Conservation (phyloP, 2,888 invertebrate species). For the Epinotia brunnichana region DNA sequence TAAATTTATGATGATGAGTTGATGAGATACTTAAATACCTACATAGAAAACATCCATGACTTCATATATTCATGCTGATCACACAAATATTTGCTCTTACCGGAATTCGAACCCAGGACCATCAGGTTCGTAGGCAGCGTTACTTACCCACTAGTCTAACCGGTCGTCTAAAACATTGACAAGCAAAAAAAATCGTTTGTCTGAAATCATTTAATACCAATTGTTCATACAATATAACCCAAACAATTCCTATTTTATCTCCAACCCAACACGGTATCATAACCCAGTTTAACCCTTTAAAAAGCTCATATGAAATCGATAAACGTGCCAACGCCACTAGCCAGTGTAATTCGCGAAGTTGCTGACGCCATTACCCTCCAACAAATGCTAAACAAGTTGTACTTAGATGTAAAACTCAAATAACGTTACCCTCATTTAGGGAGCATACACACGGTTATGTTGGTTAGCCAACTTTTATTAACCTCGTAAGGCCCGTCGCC, state of each 20-base stretch:
- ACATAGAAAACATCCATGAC: no score
- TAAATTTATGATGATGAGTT: no score
- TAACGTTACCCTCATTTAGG: slow-evolving; percentile 65
- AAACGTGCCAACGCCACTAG: slow-evolving; percentile 12
- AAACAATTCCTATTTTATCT: neutral
- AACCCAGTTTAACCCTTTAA: slow-evolving; percentile 23
- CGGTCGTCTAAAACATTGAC: no score
- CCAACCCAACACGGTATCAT: slow-evolving; percentile 7
- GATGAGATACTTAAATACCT: no score
- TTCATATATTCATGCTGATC: no score
- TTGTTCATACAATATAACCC: neutral
- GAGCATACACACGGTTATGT: slow-evolving; percentile 50
- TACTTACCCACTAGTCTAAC: no score
- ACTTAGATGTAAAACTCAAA: slow-evolving; percentile 68
- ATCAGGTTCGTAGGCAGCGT: no score
- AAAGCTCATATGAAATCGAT: slow-evolving; percentile 34
- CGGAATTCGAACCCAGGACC: no score
- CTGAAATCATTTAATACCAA: no score
- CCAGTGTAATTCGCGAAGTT: slow-evolving; percentile 45
- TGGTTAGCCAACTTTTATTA: neutral
- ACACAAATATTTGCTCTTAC: no score
- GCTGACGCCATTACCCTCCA: slow-evolving; percentile 51
- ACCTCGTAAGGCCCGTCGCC: no score
- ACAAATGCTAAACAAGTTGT: slow-evolving; percentile 58
- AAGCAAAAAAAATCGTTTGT: no score